These are phyloP conservation scores for Potamilus streckersoni DNA, from an alignment of 1,140 invertebrate genomes.

Conservation along the genomic window DNA sequence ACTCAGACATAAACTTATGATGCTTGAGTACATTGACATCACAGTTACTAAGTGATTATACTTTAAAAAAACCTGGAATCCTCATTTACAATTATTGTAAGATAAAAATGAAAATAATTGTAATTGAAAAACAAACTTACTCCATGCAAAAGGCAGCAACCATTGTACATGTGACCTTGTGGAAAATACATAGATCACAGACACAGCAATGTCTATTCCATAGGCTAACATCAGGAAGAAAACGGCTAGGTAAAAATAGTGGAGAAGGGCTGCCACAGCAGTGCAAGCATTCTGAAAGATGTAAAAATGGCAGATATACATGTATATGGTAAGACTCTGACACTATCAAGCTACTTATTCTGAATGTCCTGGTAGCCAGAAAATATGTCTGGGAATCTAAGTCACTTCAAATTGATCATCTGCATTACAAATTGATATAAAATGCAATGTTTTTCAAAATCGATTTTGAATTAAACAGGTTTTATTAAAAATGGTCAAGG, in stretches of 20 bases:
- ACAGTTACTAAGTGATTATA: not conserved
- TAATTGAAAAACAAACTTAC: constrained; percentile 18
- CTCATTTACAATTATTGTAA: not conserved
- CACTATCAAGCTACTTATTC: no score
- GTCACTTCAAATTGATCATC: no score
- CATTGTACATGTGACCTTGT: constrained; percentile 26
- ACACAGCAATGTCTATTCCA: constrained; percentile 37
- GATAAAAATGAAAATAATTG: not conserved
- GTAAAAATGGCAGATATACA: not conserved
- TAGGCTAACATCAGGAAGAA: constrained; percentile 46
- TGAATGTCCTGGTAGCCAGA: no score
- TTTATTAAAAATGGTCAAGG: no score
- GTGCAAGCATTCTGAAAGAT: constrained; percentile 37
- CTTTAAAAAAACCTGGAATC: not conserved
- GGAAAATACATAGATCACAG: constrained; percentile 38
- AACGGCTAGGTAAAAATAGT: constrained; percentile 43
- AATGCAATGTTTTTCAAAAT: no score
- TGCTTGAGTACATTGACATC: not conserved
- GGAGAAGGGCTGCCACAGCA: constrained; percentile 34
- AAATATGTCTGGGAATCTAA: no score
- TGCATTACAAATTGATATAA: no score
- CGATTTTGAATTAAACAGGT: no score
- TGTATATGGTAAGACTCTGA: no score
- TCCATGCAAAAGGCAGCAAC: constrained; percentile 33
- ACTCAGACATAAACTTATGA: not conserved